Base-by-base conservation (phyloP, 2,888 invertebrate genomes). In the Globia sparganii region DNA sequence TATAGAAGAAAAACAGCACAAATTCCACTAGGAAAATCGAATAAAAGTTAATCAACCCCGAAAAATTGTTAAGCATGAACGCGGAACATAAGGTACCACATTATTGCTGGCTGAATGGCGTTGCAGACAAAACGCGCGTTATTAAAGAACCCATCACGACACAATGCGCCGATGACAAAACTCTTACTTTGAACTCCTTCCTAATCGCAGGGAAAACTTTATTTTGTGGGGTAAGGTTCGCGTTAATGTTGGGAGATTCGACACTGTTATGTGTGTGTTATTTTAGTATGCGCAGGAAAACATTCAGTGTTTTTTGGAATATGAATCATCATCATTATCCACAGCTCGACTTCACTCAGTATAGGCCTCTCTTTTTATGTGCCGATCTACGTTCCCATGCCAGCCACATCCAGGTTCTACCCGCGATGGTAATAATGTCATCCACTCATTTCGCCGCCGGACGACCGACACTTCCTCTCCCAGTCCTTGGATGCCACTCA, bases 191-290 rank as follows among this genome's bases (percentile, higher is more conserved):
- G 95, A 95, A 96, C 95, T 95, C 93, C 89, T 94, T 94, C 91
- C 94, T 95, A 96, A 96, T 96, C 96, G 95, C 87, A 91, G 94
- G 94, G 95, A 96, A 96, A 96, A 96, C 95, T 95, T 96, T 95
- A 95, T 95, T 95, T 96, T 94, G 92, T 90, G 91, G 81, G 70
- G 40, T 28, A 31, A 5, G 2, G 18, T 18, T 93, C 80, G 1
- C 80, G 83, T 78, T 89, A 79, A 78, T 70, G 92, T 64, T 31
- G 8, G 0, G 0, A 78, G 31, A 86, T 92, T 93, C 13, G 58
- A 59, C 1, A 4, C 61, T 28, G 58, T 28, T 58, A 28, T 13
- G n/a, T 4, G 58, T 58, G 15, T 15, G 28, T 28, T 28, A 28
- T 58, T 58, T 2, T 58, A 28, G 6, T 28, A 15, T 5, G n/a